These are phyloP conservation scores for Platyura marginata DNA, from an alignment of 1,140 invertebrate genomes.

Conservation along the genomic window DNA sequence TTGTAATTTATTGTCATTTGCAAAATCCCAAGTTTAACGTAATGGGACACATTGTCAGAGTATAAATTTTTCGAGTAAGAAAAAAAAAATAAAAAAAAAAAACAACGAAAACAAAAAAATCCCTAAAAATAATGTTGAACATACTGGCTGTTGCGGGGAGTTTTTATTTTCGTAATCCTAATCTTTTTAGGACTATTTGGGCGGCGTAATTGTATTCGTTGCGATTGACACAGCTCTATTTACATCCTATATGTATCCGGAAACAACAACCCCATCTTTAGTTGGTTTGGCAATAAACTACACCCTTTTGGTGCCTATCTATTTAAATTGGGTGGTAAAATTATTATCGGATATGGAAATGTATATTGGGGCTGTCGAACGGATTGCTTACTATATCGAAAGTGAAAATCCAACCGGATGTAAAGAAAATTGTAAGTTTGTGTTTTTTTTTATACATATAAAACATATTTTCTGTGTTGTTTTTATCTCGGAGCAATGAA, in stretches of 20 bases:
- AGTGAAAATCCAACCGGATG: constrained; percentile 1
- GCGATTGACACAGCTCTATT: constrained; percentile 43
- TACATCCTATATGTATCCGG: constrained; percentile 29
- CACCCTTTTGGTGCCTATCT: constrained; percentile 60
- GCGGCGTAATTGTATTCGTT: constrained; percentile 53
- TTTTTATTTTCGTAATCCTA: not conserved
- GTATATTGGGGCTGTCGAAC: constrained; percentile 58
- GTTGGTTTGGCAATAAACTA: constrained; percentile 61
- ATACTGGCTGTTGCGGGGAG: not conserved
- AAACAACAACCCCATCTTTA: constrained; percentile 35
- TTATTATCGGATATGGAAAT: constrained; percentile 60
- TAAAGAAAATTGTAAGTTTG: not conserved
- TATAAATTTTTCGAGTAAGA: too few species aligned
- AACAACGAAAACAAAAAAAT: not conserved
- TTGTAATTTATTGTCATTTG: too few species aligned
- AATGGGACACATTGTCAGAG: too few species aligned
- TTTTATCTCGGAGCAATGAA: not conserved
- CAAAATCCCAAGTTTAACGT: too few species aligned
- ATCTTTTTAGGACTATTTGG: constrained; percentile 51
- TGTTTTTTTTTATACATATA: not conserved
- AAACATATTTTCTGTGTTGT: not conserved
- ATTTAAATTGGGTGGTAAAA: constrained; percentile 66
- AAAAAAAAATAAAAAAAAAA: too few species aligned
- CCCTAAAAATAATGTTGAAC: not conserved
- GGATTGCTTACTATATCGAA: constrained; percentile 40